phyloP scores from a whole-genome alignment of 2,113 vertebrate genomes.

The Thinocorus orbignyianus region DNA sequence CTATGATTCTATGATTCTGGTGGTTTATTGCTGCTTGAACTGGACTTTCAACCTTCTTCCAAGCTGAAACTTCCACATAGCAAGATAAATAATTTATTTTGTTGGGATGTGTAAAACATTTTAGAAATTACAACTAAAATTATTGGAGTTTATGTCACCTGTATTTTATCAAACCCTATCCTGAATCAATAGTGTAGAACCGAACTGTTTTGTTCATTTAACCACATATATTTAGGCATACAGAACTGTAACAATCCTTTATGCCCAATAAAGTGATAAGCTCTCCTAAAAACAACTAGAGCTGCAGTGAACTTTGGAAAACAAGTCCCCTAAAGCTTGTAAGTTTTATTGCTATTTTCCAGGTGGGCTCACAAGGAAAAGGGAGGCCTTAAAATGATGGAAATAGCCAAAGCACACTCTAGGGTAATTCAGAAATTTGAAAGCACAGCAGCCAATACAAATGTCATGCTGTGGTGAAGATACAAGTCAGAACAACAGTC shows the following conservation, averaged over 20 bases:
- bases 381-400: neutral
- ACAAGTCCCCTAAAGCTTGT: constrained; percentile 31
- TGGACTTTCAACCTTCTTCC: neutral
- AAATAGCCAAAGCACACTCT: constrained; percentile 1
- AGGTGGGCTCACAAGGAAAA: constrained; percentile 47
- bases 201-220: neutral
- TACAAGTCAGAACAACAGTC: neutral
- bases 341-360: constrained; percentile 52
- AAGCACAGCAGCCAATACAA: neutral
- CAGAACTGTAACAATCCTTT: neutral
- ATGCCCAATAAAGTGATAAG: constrained; percentile 47
- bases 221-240: neutral
- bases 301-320: constrained; percentile 24
- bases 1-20: too few species aligned
- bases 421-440: constrained; percentile 8
- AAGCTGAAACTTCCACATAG: neutral
- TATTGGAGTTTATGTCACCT: neutral
- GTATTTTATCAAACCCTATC: neutral
- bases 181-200: neutral
- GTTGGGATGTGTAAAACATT: neutral
- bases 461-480: neutral
- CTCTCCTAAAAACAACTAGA: constrained; percentile 8
- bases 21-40: neutral
- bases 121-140: neutral
- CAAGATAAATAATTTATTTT: neutral